These are phyloP conservation scores for Aphis craccivora DNA, from an alignment of 1,140 invertebrate genomes.

Conservation along the genomic window DNA sequence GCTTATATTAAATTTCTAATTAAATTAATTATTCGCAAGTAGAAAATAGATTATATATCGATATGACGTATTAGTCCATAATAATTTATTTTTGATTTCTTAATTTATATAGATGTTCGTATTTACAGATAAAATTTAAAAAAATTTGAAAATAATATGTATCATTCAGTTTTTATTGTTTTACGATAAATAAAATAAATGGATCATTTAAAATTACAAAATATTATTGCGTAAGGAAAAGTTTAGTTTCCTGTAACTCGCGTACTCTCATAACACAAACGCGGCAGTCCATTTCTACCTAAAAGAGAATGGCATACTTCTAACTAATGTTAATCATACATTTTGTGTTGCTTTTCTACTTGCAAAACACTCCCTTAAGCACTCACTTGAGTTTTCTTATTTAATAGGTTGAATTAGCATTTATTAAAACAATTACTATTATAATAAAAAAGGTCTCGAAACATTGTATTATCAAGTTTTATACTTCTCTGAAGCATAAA, in stretches of 20 bases:
- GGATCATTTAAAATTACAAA: neutral
- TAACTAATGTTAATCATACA: slow-evolving; percentile 23
- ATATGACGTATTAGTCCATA: neutral
- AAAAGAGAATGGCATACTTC: neutral
- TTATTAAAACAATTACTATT: neutral
- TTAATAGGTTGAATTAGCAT: slow-evolving; percentile 27
- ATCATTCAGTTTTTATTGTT: too few relatives aligned
- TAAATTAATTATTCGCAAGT: neutral
- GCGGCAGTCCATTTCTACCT: neutral
- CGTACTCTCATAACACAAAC: neutral
- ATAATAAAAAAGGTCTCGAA: neutral
- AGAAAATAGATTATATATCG: neutral
- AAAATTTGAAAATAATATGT: neutral
- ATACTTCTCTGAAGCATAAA: neutral
- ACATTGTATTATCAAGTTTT: neutral
- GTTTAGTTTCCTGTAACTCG: neutral
- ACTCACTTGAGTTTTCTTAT: slow-evolving; percentile 8
- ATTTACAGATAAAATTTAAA: neutral
- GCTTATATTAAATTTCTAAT: neutral
- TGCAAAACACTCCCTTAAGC: neutral
- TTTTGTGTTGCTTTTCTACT: neutral
- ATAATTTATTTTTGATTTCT: neutral
- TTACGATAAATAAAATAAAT: neutral
- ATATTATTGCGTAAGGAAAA: neutral
- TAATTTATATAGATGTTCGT: neutral